Evolutionary conservation across 2,113 vertebrate genomes (phyloP).

Genomic region (Sarotherodon lohbergeri): DNA sequence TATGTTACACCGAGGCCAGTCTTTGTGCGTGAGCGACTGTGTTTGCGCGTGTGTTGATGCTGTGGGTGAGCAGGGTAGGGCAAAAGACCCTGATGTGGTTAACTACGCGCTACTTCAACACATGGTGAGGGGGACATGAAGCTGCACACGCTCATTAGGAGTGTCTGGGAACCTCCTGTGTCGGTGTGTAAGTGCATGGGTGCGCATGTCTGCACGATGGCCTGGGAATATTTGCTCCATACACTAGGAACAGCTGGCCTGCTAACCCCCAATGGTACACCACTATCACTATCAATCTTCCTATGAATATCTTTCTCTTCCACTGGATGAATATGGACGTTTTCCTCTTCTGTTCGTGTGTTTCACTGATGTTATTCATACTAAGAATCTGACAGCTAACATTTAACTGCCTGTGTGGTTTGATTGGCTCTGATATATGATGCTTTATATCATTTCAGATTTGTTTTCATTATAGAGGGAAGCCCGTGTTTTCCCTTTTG

Average conservation of each 20-base stretch:
- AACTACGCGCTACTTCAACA: conserved; percentile 45
- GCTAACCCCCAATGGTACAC: conserved; percentile 23
- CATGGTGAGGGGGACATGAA: conserved; percentile 41
- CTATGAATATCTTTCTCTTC: conserved; percentile 17
- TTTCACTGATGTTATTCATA: background rate
- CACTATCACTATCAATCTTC: conserved; percentile 37
- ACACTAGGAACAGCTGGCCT: conserved; percentile 37
- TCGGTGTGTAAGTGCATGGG: background rate
- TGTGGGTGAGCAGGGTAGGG: conserved; percentile 55
- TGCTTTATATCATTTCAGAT: background rate
- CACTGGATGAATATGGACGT: background rate
- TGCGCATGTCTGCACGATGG: background rate
- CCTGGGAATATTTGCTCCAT: conserved; percentile 48
- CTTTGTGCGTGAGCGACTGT: background rate
- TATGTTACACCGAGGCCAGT: background rate
- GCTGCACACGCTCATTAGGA: conserved; percentile 34
- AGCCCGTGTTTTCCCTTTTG: conserved; percentile 5
- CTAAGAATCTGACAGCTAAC: background rate
- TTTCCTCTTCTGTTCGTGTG: background rate
- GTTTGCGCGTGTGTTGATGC: conserved; percentile 31
- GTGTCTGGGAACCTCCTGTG: conserved; percentile 47
- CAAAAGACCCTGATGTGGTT: conserved; percentile 56
- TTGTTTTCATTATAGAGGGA: background rate
- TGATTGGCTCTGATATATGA: background rate
- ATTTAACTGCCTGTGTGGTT: background rate